Evolutionary conservation across 2,888 invertebrate genomes (phyloP).

Genomic region (Noctua janthe): DNA sequence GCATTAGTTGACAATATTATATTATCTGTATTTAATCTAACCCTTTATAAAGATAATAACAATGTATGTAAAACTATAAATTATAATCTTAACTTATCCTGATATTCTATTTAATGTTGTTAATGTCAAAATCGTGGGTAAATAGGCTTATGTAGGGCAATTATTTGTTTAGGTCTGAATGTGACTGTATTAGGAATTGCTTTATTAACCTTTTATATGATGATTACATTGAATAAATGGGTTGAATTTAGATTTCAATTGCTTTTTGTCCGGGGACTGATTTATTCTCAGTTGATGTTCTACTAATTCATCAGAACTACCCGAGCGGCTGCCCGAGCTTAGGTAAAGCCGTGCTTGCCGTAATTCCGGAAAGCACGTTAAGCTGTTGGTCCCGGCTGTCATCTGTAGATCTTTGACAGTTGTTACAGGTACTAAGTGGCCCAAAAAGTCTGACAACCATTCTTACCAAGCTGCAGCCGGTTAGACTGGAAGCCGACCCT

Average conservation of each 20-base stretch:
- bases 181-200: conserved; percentile 39
- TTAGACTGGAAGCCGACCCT: no score
- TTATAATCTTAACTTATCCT: conserved; percentile 20
- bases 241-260: not conserved
- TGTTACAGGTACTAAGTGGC: no score
- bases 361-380: no score
- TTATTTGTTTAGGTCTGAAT: conserved; percentile 13
- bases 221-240: not conserved
- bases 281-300: not conserved
- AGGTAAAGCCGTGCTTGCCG: no score
- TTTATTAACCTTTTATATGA: conserved; percentile 38
- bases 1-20: conserved; percentile 67
- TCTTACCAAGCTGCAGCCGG: no score
- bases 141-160: conserved; percentile 13
- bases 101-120: conserved; percentile 40
- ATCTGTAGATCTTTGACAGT: no score
- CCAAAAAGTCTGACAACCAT: no score
- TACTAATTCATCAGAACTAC: no score
- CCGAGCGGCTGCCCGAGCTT: no score
- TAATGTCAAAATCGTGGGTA: conserved; percentile 61
- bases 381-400: no score
- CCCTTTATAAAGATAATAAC: conserved; percentile 41
- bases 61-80: conserved; percentile 21
- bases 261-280: not conserved
- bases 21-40: conserved; percentile 53